phyloP scores from a whole-genome alignment of 2,797 vertebrate species.

The Chaetodon trifasciatus region DNA sequence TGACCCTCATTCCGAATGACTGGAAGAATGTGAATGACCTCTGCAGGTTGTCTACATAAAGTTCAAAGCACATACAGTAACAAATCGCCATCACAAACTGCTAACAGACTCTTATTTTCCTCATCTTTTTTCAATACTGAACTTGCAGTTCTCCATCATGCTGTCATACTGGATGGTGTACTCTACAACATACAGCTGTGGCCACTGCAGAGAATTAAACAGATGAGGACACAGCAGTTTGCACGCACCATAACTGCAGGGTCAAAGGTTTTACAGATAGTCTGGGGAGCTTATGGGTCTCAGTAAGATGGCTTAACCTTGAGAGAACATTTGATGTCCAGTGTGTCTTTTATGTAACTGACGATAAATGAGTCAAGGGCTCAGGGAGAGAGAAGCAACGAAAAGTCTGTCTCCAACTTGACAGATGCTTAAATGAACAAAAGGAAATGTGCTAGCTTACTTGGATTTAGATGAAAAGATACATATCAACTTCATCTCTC shows the following conservation, averaged over 20 bases:
- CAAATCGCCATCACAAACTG: constrained; percentile 61
- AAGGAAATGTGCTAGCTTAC: neutral
- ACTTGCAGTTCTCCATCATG: constrained; percentile 51
- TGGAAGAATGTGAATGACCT: constrained; percentile 8
- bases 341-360: constrained; percentile 12
- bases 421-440: constrained; percentile 8
- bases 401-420: neutral
- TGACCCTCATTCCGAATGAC: constrained; percentile 24
- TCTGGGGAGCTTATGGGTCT: neutral
- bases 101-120: constrained; percentile 48
- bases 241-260: constrained; percentile 37
- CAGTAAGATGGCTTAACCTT: neutral
- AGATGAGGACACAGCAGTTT: constrained; percentile 49
- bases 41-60: constrained; percentile 24
- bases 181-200: constrained; percentile 66
- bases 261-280: constrained; percentile 36
- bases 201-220: constrained; percentile 56
- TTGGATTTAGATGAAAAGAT: constrained; percentile 14
- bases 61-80: constrained; percentile 65
- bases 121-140: constrained; percentile 52
- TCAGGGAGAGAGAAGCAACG: constrained; percentile 3
- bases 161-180: constrained; percentile 34
- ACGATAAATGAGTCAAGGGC: constrained; percentile 8
- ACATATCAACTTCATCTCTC: neutral
- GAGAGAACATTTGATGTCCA: constrained; percentile 26